phyloP scores from a whole-genome alignment of 2,797 vertebrate genomes.

The Furcifer pardalis region DNA sequence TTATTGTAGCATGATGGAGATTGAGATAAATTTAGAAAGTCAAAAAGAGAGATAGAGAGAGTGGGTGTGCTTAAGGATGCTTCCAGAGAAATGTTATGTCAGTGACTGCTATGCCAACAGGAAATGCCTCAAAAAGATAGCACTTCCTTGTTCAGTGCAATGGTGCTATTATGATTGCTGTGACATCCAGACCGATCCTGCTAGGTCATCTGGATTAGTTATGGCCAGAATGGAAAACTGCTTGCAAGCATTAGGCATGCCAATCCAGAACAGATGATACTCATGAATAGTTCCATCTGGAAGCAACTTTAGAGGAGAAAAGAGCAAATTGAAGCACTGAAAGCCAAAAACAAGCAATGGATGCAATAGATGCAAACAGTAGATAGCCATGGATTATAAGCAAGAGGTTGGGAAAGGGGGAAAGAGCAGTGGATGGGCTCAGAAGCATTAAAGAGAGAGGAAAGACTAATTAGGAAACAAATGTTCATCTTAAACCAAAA shows the following conservation, averaged over 20 bases:
- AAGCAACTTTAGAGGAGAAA: conserved; percentile 9
- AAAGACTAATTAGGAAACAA: neutral
- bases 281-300: conserved; percentile 8
- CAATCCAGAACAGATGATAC: neutral
- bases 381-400: neutral
- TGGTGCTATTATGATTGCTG: neutral
- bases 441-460: neutral
- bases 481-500: neutral
- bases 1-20: neutral
- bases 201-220: neutral
- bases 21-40: neutral
- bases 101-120: neutral
- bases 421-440: neutral
- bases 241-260: neutral
- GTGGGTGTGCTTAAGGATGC: neutral
- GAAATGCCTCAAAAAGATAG: neutral
- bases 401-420: neutral
- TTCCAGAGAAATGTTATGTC: conserved; percentile 4
- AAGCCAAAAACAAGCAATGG: conserved; percentile 20
- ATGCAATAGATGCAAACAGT: conserved; percentile 11
- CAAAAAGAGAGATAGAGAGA: neutral
- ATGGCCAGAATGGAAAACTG: neutral
- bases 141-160: neutral
- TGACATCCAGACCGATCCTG: neutral
- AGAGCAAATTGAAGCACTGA: conserved; percentile 7